Evolutionary conservation across 2,888 invertebrate species (phyloP).

Genomic region (Drosophila meridiana): DNA sequence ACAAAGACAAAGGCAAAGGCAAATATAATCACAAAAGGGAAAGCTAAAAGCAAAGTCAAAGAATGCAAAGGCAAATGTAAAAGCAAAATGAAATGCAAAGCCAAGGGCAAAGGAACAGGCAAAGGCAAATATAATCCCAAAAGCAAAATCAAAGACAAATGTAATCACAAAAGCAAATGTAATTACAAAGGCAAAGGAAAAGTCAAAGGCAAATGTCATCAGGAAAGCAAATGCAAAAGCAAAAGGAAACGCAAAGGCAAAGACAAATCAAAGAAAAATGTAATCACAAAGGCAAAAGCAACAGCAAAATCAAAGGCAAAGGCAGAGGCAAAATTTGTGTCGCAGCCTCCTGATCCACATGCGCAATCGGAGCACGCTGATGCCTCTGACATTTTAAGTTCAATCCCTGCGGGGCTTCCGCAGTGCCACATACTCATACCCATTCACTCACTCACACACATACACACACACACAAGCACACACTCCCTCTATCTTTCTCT

Average conservation of each 20-base stretch:
- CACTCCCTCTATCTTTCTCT: accelerated
- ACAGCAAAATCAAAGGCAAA: slow-evolving; percentile 18
- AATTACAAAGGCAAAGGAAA: slow-evolving; percentile 13
- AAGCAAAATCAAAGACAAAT: neutral
- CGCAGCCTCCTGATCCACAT: slow-evolving; percentile 71
- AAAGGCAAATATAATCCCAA: neutral
- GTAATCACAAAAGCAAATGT: too few relatives aligned
- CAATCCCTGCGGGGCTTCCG: slow-evolving; percentile 73
- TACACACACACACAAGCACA: slow-evolving; percentile 14
- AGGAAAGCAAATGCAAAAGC: too few relatives aligned
- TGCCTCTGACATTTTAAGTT: slow-evolving; percentile 78
- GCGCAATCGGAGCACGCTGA: slow-evolving; percentile 68
- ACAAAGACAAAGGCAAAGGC: slow-evolving; percentile 15
- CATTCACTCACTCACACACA: slow-evolving; percentile 4
- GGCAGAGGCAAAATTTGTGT: slow-evolving; percentile 49
- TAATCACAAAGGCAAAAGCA: neutral
- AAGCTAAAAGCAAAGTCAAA: neutral
- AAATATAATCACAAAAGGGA: too few relatives aligned
- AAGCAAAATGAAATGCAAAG: slow-evolving; percentile 14
- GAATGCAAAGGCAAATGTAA: neutral
- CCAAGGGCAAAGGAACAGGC: neutral
- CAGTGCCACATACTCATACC: slow-evolving; percentile 26
- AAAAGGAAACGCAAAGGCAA: neutral
- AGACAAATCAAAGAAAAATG: slow-evolving; percentile 7
- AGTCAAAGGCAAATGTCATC: neutral